Evolutionary conservation across 1,140 invertebrate species (phyloP).

Genomic region (Musca domestica): DNA sequence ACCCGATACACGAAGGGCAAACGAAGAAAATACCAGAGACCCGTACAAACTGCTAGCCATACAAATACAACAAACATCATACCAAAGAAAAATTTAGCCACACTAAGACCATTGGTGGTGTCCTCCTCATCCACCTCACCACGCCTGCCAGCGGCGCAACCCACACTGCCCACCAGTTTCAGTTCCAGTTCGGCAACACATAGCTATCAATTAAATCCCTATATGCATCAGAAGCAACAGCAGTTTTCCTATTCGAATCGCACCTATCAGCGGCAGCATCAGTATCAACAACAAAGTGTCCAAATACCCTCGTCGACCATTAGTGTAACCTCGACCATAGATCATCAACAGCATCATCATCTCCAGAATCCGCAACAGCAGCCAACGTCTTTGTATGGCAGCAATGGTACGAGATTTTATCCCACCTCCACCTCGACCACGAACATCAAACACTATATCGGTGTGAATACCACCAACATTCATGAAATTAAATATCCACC

Average conservation of each 20-base stretch:
- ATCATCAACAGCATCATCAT: constrained; percentile 23
- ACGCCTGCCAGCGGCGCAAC: not conserved
- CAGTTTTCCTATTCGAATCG: constrained; percentile 33
- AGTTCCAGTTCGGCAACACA: constrained; percentile 32
- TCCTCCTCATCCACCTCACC: not conserved
- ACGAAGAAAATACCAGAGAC: constrained; percentile 37
- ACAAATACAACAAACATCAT: not conserved
- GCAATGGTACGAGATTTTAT: constrained; percentile 32
- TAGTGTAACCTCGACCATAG: constrained; percentile 22
- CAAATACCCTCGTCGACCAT: constrained; percentile 24
- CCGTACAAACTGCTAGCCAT: constrained; percentile 28
- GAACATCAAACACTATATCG: constrained; percentile 29
- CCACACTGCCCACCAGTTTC: not conserved
- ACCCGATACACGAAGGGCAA: constrained; percentile 26
- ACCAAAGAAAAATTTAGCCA: constrained; percentile 19
- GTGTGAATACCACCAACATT: not conserved
- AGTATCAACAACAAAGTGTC: constrained; percentile 30
- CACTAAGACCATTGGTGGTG: constrained; percentile 7
- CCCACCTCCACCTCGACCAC: constrained; percentile 34
- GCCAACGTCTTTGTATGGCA: constrained; percentile 32
- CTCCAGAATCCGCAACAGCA: constrained; percentile 7
- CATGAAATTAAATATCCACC: constrained; percentile 30
- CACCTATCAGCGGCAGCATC: constrained; percentile 31
- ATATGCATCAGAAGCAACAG: constrained; percentile 31
- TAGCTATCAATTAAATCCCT: constrained; percentile 31